Evolutionary conservation across 1,140 invertebrate species (phyloP).

Genomic region (Drosophila miranda): DNA sequence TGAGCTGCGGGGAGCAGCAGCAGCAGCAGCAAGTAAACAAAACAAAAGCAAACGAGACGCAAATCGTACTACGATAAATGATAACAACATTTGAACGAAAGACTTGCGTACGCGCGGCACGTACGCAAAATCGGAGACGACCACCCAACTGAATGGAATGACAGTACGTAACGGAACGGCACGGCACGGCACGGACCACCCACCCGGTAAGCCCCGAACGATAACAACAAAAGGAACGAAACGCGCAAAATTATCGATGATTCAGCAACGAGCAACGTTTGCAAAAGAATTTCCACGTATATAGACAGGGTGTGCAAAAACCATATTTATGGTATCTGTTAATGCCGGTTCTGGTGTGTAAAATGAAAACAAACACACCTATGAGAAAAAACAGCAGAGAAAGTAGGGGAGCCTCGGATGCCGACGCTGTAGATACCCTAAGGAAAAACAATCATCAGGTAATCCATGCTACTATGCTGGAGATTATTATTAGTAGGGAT

Average conservation of each 20-base stretch:
- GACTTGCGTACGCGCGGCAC: constrained; percentile 53
- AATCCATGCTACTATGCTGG: too few relatives aligned
- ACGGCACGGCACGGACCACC: constrained; percentile 40
- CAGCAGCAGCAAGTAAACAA: too few relatives aligned
- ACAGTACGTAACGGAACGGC: too few relatives aligned
- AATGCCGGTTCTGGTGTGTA: constrained; percentile 12
- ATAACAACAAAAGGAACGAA: constrained; percentile 22
- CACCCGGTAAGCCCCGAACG: constrained; percentile 8
- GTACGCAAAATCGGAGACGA: constrained; percentile 54
- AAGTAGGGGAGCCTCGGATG: too few relatives aligned
- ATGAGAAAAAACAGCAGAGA: too few relatives aligned
- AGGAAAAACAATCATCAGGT: too few relatives aligned
- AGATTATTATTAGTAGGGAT: too few relatives aligned
- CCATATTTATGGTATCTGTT: constrained; percentile 28
- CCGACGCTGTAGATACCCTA: too few relatives aligned
- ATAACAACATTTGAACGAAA: constrained; percentile 35
- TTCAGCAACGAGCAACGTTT: constrained; percentile 13
- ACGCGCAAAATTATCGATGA: constrained; percentile 12
- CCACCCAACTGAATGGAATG: constrained; percentile 31
- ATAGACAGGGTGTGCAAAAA: not conserved
- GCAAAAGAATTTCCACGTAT: constrained; percentile 19
- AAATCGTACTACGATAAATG: constrained; percentile 17
- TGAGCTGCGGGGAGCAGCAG: too few relatives aligned
- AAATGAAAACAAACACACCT: constrained; percentile 25
- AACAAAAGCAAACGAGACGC: too few relatives aligned